Evolutionary conservation across 2,797 vertebrate genomes (phyloP).

Genomic region (Erethizon dorsatum): DNA sequence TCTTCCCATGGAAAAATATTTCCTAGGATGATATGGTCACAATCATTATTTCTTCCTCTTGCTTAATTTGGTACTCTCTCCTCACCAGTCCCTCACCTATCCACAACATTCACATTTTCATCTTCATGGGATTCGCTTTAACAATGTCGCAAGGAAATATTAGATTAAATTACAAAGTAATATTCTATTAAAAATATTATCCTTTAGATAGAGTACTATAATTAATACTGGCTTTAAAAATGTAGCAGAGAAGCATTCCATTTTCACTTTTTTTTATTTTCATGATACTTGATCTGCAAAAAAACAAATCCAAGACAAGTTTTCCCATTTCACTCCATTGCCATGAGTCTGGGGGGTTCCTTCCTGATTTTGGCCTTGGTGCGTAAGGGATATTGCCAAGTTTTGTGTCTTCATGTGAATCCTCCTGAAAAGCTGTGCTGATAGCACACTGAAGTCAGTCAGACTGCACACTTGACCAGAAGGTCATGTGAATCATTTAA

Average conservation of each 20-base stretch:
- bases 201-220: background rate
- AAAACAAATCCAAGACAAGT: background rate
- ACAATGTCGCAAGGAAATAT: background rate
- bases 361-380: background rate
- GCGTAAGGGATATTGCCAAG: background rate
- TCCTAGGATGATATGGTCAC: background rate
- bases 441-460: rapidly evolving
- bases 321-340: background rate
- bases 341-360: background rate
- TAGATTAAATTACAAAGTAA: background rate
- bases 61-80: background rate
- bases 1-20: background rate
- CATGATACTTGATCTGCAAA: background rate
- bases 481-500: background rate
- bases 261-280: background rate
- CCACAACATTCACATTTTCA: background rate
- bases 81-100: background rate
- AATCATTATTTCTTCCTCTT: background rate
- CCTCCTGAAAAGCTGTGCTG: background rate
- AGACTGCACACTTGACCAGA: background rate
- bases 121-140: background rate
- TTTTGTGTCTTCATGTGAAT: background rate
- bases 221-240: background rate
- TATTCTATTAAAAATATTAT: background rate
- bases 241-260: background rate